These are phyloP conservation scores for Toxonevra muliebris DNA, from an alignment of 2,888 invertebrate genomes.

Conservation along the genomic window DNA sequence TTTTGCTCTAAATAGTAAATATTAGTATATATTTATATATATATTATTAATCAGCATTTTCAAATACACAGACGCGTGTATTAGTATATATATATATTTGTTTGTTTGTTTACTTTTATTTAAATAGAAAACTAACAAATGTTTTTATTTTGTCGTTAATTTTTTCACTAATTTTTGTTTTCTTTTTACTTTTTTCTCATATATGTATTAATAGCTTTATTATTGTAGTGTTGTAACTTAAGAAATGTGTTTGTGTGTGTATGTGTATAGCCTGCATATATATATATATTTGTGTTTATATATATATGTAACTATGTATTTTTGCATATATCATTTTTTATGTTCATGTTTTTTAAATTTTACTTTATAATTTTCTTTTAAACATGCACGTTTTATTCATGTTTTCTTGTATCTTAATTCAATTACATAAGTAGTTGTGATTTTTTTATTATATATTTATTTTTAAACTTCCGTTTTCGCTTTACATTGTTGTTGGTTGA, in stretches of 20 bases:
- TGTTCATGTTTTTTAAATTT: not conserved
- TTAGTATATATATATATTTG: conserved; percentile 28
- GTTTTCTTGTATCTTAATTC: no score
- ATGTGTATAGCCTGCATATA: conserved; percentile 19
- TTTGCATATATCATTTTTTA: conserved; percentile 11
- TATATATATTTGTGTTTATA: no score
- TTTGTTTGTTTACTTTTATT: conserved; percentile 42
- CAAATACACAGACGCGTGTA: not conserved
- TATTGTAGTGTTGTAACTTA: conserved; percentile 26
- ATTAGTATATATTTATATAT: conserved; percentile 7
- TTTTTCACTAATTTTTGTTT: conserved; percentile 29
- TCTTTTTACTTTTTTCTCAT: conserved; percentile 30
- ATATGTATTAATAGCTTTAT: not conserved
- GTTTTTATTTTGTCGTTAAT: conserved; percentile 34
- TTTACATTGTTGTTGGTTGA: conserved; percentile 37
- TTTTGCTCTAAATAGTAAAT: conserved; percentile 37
- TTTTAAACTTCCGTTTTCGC: conserved; percentile 39
- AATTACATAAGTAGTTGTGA: conserved; percentile 2
- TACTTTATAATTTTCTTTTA: conserved; percentile 9
- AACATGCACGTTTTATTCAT: conserved; percentile 2
- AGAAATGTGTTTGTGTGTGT: conserved; percentile 19
- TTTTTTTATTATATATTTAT: conserved; percentile 35
- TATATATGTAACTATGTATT: conserved; percentile 20
- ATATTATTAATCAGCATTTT: not conserved
- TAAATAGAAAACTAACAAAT: conserved; percentile 35